Base-by-base conservation (phyloP, 2,797 vertebrate genomes). In the Anguilla pacifica region DNA sequence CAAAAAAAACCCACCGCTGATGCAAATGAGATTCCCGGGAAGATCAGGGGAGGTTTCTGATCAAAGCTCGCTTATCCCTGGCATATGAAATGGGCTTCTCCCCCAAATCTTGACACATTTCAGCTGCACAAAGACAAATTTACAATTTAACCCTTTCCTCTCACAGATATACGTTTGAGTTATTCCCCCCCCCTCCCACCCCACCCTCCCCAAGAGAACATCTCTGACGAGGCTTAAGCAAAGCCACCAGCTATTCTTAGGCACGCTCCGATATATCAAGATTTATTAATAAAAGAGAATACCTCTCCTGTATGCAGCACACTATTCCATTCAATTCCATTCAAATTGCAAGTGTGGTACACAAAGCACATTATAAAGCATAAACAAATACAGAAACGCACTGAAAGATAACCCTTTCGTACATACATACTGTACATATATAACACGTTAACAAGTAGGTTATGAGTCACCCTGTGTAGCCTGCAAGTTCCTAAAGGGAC, bases 1-100 rank as follows among this genome's bases (percentile, higher is more conserved):
- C 70, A 92, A 87, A 91, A 90, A 92, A 87, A 90, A n/a, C 84
- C 88, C 17, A 70, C 88, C 90, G 92, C 94, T 94, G 91, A 89
- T 91, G 87, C 88, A 90, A 91, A 91, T 91, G 92, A 94, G 92
- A 92, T 90, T 86, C 91, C 91, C 79, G 31, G 92, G 90, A 89
- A 91, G 90, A 91, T 82, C 70, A 92, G 90, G 19, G 22, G 46
- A 70, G 85, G 61, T 53, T 79, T 55, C 89, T 92, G 94, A 96
- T 96, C 94, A 96, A 95, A 96, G 94, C 64, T 11, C n/a, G 39
- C 83, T 84, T 84, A 70, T 55, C 82, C 70, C 25, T 46, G 46
- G 84, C 84, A 88, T 72, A 88, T 72, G 57, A 70, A 51, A 31
- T n/a, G 31, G 35, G 35, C 51, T 72, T 55, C 46, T 72, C 67